Base-by-base conservation (phyloP, 2,113 vertebrate genomes). In the Sylvilagus bachmani region DNA sequence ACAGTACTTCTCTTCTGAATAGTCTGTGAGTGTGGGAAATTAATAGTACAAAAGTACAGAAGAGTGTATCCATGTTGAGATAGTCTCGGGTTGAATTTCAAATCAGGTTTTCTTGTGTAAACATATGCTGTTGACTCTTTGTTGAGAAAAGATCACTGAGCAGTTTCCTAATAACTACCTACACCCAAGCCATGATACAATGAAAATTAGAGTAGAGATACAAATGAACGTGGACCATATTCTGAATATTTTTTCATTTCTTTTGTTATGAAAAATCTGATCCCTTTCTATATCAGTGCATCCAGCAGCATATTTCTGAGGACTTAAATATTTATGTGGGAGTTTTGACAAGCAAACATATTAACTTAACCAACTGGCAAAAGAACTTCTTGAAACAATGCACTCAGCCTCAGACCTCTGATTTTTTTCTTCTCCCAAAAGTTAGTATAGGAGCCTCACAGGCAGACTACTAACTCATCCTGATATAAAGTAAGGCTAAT, bases 291-390 rank as follows among this genome's bases (percentile, higher is more conserved):
- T 10, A 79, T 16, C 16, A 89, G 79, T 64, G 14, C 29, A 77
- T 77, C 55, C 7, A 31, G 8, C 16, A 61, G 27, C 13, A 36
- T 27, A 10, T 13, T 86, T 86, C 55, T 64, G 27, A 70, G 55
- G n/a, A 49, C 16, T n/a, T 86, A 66, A 81, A 36, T 55, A 71
- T 74, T 82, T 87, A 64, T 90, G 36, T 51, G 29, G 7, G 29
- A 38, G 71, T 90, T 95, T 78, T 44, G 44, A 44, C 44, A 44
- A 44, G 44, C 55, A 78, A 94, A 66, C 13, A 93, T 70, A 75
- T 89, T 69, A 80, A n/a, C 25, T 85, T 55, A 90, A n/a, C 31
- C 64, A 6, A 75, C 1, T 25, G 3, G 67, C n/a, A 62, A 55
- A 55, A 86, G 27, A 81, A 14, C 2, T 53, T 36, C 22, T 73